Base-by-base conservation (phyloP, 2,797 vertebrate genomes). In the Sebastes steindachneri region DNA sequence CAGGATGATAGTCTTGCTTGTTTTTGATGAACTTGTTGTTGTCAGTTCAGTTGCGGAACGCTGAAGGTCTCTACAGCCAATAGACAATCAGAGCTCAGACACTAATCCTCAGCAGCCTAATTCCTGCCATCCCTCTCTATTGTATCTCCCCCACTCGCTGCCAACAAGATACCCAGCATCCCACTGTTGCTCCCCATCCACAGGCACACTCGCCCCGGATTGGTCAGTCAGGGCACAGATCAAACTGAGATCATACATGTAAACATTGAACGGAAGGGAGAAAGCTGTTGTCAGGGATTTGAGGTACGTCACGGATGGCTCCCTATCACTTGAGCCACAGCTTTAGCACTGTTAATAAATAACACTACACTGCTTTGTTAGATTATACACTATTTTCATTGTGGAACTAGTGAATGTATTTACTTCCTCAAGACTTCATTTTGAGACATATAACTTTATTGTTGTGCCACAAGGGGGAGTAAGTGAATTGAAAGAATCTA, bases 391-490 rank as follows among this genome's bases (percentile, higher is more conserved):
- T 2, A 9, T 73, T 29, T 68, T 82, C 2, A 54, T 17, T 19
- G 15, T 9, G 23, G 17, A 74, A 63, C 25, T 26, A 12, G 6
- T 6, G 37, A n/a, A 57, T 76, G 5, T 63, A 60, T 73, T 54
- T 10, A 33, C 21, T 67, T 67, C n/a, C 37, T 59, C n/a, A 48
- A 48, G 5, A 78, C 33, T 65, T 71, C 9, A 53, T 35, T 33
- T 25, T 21, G 3, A 64, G 10, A 54, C 2, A 21, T 3, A 7
- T 6, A 48, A 19, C 2, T 80, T 1, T 41, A 64, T 11, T 68
- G 67, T 82, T 80, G 80, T 77, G 59, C 93, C 95, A 95, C 93
- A 93, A 95, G 95, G 90, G 90, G 94, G 95, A 86, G 93, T 89
- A 68, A 60, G 86, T 81, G 88, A 86, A 72, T 75, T 76, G 48